Evolutionary conservation across 2,888 invertebrate species (phyloP).

Genomic region (Drosophila monieri): DNA sequence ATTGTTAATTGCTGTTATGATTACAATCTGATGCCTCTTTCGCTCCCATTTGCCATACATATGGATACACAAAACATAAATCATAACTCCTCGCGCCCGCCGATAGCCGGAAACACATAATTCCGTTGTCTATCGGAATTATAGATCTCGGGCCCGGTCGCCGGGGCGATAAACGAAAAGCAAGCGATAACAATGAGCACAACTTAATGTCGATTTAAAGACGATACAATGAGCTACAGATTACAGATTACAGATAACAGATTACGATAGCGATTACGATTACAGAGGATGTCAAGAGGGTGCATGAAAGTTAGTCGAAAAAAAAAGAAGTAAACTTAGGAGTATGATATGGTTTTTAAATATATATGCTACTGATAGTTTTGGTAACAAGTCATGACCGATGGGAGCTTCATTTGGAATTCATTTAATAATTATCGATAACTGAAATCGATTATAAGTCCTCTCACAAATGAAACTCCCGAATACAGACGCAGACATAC

Average conservation of each 20-base stretch:
- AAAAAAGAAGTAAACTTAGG: conserved; percentile 3
- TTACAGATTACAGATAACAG: conserved; percentile 12
- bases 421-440: not conserved
- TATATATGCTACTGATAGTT: conserved; percentile 9
- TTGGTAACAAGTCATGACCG: conserved; percentile 1
- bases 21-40: conserved; percentile 82
- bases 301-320: conserved; percentile 19
- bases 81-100: conserved; percentile 25
- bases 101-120: conserved; percentile 7
- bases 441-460: not conserved
- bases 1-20: conserved; percentile 62
- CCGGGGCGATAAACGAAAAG: conserved; percentile 33
- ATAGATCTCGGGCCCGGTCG: not conserved
- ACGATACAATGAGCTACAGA: conserved; percentile 44
- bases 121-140: not conserved
- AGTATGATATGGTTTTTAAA: not conserved
- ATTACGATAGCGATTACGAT: conserved; percentile 5
- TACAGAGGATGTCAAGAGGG: conserved; percentile 6
- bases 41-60: conserved; percentile 83
- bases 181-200: conserved; percentile 41
- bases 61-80: conserved; percentile 65
- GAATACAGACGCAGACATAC: conserved; percentile 27
- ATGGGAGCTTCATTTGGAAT: conserved; percentile 3
- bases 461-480: conserved; percentile 10
- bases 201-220: conserved; percentile 24